Conservation (phyloP, 2,888 invertebrate genomes). For the Lacanobia oleracea region DNA sequence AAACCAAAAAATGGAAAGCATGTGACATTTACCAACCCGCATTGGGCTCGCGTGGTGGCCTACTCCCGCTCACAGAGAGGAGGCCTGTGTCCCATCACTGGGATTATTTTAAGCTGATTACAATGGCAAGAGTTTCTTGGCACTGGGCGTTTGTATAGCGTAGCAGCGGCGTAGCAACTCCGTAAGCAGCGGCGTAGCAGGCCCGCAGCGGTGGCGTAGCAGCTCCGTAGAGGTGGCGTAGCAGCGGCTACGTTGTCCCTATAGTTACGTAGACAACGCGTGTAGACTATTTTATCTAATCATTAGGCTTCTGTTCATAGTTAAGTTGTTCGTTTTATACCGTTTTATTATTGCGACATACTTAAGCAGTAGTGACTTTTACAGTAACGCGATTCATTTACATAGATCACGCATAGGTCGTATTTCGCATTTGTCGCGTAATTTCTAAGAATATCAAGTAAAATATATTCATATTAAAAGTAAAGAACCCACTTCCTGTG, state of each 20-base stretch:
- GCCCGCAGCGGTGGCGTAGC: not conserved
- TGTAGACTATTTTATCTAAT: not conserved
- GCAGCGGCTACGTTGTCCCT: not conserved
- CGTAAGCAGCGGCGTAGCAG: not conserved
- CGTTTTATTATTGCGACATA: slow-evolving; percentile 2
- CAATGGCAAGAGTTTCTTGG: not conserved
- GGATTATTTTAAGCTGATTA: no score
- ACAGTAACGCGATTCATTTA: slow-evolving; percentile 18
- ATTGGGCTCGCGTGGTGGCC: not conserved
- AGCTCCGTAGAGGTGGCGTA: not conserved
- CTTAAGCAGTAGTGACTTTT: not conserved
- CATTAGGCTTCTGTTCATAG: not conserved
- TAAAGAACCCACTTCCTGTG: not conserved
- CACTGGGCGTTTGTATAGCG: not conserved
- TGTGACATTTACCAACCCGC: not conserved
- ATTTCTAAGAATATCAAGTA: slow-evolving; percentile 5
- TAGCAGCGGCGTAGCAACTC: not conserved
- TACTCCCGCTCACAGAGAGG: not conserved
- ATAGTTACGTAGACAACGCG: not conserved
- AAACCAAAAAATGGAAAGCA: not conserved
- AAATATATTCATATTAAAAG: not conserved
- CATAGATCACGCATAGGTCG: slow-evolving; percentile 35
- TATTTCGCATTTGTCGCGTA: not conserved
- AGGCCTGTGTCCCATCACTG: not conserved
- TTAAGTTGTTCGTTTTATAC: not conserved